Base-by-base conservation (phyloP, 2,113 vertebrate genomes). In the Halichoeres trimaculatus region DNA sequence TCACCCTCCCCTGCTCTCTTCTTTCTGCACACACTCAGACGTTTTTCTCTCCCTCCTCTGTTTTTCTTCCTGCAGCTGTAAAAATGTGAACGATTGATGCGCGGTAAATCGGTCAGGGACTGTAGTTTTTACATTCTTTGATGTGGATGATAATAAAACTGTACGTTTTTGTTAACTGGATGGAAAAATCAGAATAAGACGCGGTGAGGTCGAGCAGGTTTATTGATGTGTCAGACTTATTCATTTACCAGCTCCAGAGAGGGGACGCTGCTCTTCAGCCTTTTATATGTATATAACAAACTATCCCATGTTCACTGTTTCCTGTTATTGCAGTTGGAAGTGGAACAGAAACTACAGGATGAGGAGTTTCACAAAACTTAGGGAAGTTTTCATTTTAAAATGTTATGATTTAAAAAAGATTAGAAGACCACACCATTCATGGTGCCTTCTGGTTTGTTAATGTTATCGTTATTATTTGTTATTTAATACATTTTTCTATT, bases 11-110 rank as follows among this genome's bases (percentile, higher is more conserved):
- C 9, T 48, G 23, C 36, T 70, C 47, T 64, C 76, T 61, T 40
- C 24, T 72, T 74, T 70, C 60, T 65, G 57, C 34, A 40, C 36
- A 34, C 51, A 26, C 17, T 79, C 48, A 55, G 53, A 13, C 62
- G 62, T 54, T 55, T 54, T 55, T 10, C n/a, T 17, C 19, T 23
- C 61, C 55, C 48, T 41, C 13, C 3, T 10, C 60, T 73, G 69
- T 70, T 74, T 70, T 54, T 23, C 35, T 76, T 77, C 14, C 12
- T 73, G 38, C 56, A 58, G 63, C 63, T 74, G 73, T 38, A 63
- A 50, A 76, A 61, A 80, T 67, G 51, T 7, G 0, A 48, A n/a
- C 6, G 23, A 58, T 54, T 48, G 48, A 66, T 65, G 57, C 47
- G 19, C 40, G 59, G 30, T 58, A 48, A 63, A 76, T 61, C 17